Percentiles rank a stretch among this genome's conserved stretches.
Evolutionary conservation across 2,113 vertebrate species (phyloP).

Genomic region (Manacus vitellinus): DNA sequence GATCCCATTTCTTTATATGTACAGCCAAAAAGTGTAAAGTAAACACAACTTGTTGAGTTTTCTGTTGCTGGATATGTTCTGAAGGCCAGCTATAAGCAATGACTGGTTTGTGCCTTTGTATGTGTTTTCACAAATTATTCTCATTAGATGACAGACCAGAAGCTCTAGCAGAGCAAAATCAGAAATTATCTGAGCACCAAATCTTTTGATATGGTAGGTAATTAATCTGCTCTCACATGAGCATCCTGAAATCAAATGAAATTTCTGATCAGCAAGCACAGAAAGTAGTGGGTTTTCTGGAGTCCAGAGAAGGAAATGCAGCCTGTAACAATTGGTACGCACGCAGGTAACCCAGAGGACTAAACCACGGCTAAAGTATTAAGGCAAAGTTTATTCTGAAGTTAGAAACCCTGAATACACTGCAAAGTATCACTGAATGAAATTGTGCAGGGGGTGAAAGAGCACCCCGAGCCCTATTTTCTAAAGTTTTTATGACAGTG

Average conservation of each 20-base stretch:
- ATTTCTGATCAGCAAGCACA: neutral
- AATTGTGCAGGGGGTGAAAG: neutral
- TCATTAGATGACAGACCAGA: neutral
- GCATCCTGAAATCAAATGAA: neutral
- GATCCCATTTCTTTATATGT: neutral
- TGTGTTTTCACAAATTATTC: neutral
- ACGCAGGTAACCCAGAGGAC: neutral
- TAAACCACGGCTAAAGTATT: neutral
- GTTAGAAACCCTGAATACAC: neutral
- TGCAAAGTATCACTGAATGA: neutral
- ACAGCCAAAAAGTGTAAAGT: neutral
- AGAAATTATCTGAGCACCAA: neutral
- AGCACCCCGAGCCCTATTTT: neutral
- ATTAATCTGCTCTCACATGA: neutral
- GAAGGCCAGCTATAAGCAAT: neutral
- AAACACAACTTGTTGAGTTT: neutral
- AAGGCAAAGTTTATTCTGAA: neutral
- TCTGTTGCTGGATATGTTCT: neutral
- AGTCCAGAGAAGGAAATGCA: neutral
- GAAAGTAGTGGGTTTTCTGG: neutral
- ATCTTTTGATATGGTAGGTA: neutral
- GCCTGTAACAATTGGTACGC: neutral
- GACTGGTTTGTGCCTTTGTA: neutral
- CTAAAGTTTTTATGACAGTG: neutral
- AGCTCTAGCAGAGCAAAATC: neutral